phyloP scores from a whole-genome alignment of 2,888 invertebrate species.

The Chaetoderma sp. region DNA sequence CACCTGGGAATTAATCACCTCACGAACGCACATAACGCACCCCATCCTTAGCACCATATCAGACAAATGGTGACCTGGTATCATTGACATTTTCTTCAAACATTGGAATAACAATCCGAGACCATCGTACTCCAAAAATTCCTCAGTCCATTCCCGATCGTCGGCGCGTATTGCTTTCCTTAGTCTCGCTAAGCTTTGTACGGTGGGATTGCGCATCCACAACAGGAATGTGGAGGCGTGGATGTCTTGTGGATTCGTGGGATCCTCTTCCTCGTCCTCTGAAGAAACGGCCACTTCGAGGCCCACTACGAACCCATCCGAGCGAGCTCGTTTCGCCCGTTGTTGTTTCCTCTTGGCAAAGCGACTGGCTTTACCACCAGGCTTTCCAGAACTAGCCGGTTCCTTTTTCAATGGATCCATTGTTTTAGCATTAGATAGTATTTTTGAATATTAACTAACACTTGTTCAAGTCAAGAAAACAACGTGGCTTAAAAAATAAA shows the following conservation, averaged over 20 bases:
- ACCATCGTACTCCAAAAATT: conserved; percentile 59
- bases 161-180: conserved; percentile 52
- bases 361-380: conserved; percentile 15
- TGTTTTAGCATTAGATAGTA: no score
- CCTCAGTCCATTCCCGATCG: conserved; percentile 59
- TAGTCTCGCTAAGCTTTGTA: conserved; percentile 54
- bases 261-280: conserved; percentile 40
- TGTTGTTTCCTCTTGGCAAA: conserved; percentile 50
- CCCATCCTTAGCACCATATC: conserved; percentile 67
- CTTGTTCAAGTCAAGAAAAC: no score
- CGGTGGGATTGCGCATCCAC: conserved; percentile 55
- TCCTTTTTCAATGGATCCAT: background rate
- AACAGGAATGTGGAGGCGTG: conserved; percentile 49
- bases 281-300: conserved; percentile 43
- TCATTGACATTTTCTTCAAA: conserved; percentile 49
- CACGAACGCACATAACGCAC: conserved; percentile 70
- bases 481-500: no score
- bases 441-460: no score
- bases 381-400: background rate
- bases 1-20: conserved; percentile 70
- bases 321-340: conserved; percentile 52
- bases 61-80: conserved; percentile 48
- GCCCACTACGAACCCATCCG: conserved; percentile 58
- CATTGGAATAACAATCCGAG: conserved; percentile 56
- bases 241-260: conserved; percentile 16